These are phyloP conservation scores for Phycodurus eques DNA, from an alignment of 2,113 vertebrate genomes.

Conservation along the genomic window DNA sequence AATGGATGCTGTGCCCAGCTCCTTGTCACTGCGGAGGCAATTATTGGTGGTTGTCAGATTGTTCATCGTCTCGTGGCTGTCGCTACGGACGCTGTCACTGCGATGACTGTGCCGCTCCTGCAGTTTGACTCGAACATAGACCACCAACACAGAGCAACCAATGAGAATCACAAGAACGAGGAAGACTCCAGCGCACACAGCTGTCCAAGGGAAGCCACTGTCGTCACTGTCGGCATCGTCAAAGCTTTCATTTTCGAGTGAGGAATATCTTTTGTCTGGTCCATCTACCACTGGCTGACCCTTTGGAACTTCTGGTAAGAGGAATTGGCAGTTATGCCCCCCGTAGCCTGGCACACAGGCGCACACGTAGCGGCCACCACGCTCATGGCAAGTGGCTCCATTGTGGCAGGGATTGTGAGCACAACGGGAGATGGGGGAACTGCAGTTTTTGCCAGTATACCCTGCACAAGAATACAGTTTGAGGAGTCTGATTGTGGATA, in stretches of 20 bases:
- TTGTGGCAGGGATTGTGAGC: slow-evolving; percentile 93
- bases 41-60: slow-evolving; percentile 86
- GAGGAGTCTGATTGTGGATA: slow-evolving; percentile 1
- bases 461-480: slow-evolving; percentile 57
- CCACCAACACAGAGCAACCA: slow-evolving; percentile 82
- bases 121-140: slow-evolving; percentile 84
- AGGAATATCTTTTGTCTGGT: slow-evolving; percentile 77
- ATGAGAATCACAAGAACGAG: slow-evolving; percentile 89
- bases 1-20: slow-evolving; percentile 83
- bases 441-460: slow-evolving; percentile 93
- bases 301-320: slow-evolving; percentile 80
- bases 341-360: slow-evolving; percentile 89
- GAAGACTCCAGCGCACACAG: slow-evolving; percentile 85
- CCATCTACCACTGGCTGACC: slow-evolving; percentile 77
- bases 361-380: slow-evolving; percentile 86
- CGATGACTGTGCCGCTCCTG: slow-evolving; percentile 79
- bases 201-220: slow-evolving; percentile 86
- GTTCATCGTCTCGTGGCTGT: slow-evolving; percentile 94
- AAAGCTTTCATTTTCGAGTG: slow-evolving; percentile 59
- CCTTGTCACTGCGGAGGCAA: slow-evolving; percentile 88
- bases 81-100: slow-evolving; percentile 76
- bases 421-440: slow-evolving; percentile 83
- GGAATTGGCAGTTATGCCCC: slow-evolving; percentile 93
- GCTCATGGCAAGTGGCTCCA: slow-evolving; percentile 92
- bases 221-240: slow-evolving; percentile 63